Conservation (phyloP, 2,888 invertebrate species). For the Mallateleia sp. region DNA sequence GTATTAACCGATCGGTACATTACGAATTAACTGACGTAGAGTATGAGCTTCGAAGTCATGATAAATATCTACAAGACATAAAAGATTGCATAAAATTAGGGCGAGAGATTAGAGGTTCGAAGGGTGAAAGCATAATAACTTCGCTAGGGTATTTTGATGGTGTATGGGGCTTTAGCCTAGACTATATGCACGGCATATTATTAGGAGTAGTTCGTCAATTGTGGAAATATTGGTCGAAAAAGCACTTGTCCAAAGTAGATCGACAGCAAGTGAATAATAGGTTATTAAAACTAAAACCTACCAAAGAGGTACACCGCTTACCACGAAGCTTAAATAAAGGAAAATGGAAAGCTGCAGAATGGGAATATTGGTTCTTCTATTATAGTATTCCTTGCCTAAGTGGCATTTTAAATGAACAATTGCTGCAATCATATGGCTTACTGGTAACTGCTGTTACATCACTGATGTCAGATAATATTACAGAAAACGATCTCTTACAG, state of each 20-base stretch:
- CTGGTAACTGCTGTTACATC: conserved; percentile 48
- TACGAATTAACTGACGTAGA: conserved; percentile 42
- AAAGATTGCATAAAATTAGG: conserved; percentile 20
- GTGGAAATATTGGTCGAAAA: conserved; percentile 44
- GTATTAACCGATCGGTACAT: conserved; percentile 31
- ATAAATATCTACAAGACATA: conserved; percentile 47
- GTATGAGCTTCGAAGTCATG: conserved; percentile 34
- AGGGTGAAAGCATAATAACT: conserved; percentile 37
- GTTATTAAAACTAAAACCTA: conserved; percentile 12
- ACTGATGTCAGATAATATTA: conserved; percentile 49
- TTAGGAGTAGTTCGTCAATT: conserved; percentile 56
- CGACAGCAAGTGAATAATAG: too few species aligned
- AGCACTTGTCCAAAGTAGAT: background rate
- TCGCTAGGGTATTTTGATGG: conserved; percentile 48
- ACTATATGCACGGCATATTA: conserved; percentile 57
- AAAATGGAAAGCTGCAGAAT: conserved; percentile 70
- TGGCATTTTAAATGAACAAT: conserved; percentile 22
- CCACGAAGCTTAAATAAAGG: conserved; percentile 41
- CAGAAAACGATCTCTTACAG: conserved; percentile 50
- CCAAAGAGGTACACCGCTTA: conserved; percentile 52
- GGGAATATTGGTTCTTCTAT: conserved; percentile 68
- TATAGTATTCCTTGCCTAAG: conserved; percentile 36
- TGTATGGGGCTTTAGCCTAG: conserved; percentile 60
- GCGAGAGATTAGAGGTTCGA: conserved; percentile 45
- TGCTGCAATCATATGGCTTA: conserved; percentile 12